Evolutionary conservation across 2,797 vertebrate species (phyloP).

Genomic region (Echiichthys vipera): DNA sequence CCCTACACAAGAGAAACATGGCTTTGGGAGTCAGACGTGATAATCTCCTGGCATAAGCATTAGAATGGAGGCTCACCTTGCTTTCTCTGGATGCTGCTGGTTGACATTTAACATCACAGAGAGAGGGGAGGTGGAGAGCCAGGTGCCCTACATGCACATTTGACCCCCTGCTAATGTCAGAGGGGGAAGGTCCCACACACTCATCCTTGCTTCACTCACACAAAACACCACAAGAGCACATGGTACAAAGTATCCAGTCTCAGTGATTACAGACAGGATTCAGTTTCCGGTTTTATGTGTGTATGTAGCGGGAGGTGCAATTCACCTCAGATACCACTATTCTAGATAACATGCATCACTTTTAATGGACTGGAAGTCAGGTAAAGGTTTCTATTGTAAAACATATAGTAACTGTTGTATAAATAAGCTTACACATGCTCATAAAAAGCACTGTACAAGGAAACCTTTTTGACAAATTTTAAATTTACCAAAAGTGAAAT

Average conservation of each 20-base stretch:
- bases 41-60: slow-evolving; percentile 71
- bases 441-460: not conserved
- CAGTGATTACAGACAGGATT: slow-evolving; percentile 41
- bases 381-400: not conserved
- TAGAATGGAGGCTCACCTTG: slow-evolving; percentile 75
- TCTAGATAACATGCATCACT: not conserved
- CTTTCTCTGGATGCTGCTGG: slow-evolving; percentile 75
- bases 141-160: slow-evolving; percentile 85
- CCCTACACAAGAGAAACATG: slow-evolving; percentile 63
- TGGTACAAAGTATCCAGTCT: slow-evolving; percentile 33
- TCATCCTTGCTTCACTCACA: slow-evolving; percentile 62
- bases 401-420: not conserved
- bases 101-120: slow-evolving; percentile 88
- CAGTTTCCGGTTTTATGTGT: slow-evolving; percentile 24
- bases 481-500: slow-evolving; percentile 14
- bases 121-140: slow-evolving; percentile 84
- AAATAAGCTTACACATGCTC: not conserved
- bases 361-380: slow-evolving; percentile 7
- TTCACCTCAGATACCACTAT: not conserved
- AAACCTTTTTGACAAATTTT: not conserved
- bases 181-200: slow-evolving; percentile 76
- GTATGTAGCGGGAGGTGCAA: not conserved
- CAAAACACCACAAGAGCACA: slow-evolving; percentile 54
- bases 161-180: slow-evolving; percentile 86
- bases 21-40: slow-evolving; percentile 64